Evolutionary conservation across 2,888 invertebrate species (phyloP).

Genomic region (Odontocolon sp.): DNA sequence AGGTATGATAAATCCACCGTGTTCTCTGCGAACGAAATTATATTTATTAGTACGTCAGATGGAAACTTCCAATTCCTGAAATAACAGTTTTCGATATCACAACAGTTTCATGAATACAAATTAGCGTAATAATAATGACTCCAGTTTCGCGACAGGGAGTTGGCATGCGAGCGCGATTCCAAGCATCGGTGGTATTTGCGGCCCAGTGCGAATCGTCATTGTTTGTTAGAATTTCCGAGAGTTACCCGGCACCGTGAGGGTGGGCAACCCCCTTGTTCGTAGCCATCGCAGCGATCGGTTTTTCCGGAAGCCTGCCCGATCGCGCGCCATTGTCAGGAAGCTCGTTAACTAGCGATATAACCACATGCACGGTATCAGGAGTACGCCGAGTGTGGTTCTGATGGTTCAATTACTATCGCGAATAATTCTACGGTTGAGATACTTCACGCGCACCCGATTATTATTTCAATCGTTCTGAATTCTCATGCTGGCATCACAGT

Average conservation of each 20-base stretch:
- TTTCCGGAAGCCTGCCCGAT: constrained; percentile 62
- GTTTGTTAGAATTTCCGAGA: constrained; percentile 45
- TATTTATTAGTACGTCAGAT: too few species aligned
- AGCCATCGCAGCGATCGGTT: constrained; percentile 60
- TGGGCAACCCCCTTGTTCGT: constrained; percentile 56
- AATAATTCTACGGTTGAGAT: constrained; percentile 52
- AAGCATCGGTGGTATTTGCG: constrained; percentile 39
- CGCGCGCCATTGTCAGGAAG: constrained; percentile 62
- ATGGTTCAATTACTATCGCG: constrained; percentile 50
- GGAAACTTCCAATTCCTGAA: not conserved
- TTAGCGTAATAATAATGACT: constrained; percentile 41
- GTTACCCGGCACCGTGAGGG: constrained; percentile 7
- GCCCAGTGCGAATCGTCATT: constrained; percentile 48
- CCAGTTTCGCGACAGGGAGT: constrained; percentile 16
- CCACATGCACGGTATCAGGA: constrained; percentile 15
- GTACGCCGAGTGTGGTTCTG: constrained; percentile 8
- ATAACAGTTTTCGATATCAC: not conserved
- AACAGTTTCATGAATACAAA: constrained; percentile 33
- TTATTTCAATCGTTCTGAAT: constrained; percentile 26
- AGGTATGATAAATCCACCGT: too few species aligned
- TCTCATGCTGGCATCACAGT: not conserved
- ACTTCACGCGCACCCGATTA: constrained; percentile 29
- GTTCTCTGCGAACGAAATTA: too few species aligned
- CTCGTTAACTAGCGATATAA: constrained; percentile 62
- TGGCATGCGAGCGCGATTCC: constrained; percentile 6